Base-by-base conservation (phyloP, 2,797 vertebrate species). In the Cercopithecus diana region DNA sequence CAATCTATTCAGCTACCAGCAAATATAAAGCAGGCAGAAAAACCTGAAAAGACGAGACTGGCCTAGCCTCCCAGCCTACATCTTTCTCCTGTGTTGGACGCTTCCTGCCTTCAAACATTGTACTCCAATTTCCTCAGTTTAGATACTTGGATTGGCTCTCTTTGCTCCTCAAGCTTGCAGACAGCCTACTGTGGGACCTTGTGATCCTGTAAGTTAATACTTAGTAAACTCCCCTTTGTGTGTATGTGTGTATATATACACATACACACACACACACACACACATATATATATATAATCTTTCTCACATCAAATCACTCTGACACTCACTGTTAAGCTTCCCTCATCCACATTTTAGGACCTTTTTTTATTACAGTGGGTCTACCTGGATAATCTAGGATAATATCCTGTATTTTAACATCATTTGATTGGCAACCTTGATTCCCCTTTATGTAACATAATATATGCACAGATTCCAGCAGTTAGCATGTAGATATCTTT, bases 221-320 rank as follows among this genome's bases (percentile, higher is more conserved):
- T n/a, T 67, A 67, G 30, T n/a, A n/a, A 67, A n/a, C 33, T 67
- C 61, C 15, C 30, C 14, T 33, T 64, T 55, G 19, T 48, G 14
- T 48, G 48, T 48, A 4, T 48, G 4, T 48, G 13, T 48, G 13
- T 48, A 0, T 30, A 30, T 28, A 13, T 6, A 45, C 0, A 45
- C 2, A 43, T 4, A 39, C 39, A 39, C 0, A 45, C 9, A 43
- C 43, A 45, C 43, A 45, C 43, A 45, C 43, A 45, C 11, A 45
- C 0, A 45, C 0, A 30, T 1, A 61, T 28, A 28, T 28, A 58
- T 15, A 64, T 4, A 8, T 7, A 64, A 43, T 75, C 41, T 75
- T 45, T 75, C 24, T 75, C 26, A 45, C 73, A 43, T 28, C 41
- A 43, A 8, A 26, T 75, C 73, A 43, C 73, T 75, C 41, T 30